Conservation (phyloP, 2,113 vertebrate genomes). For the Girardinichthys multiradiatus region DNA sequence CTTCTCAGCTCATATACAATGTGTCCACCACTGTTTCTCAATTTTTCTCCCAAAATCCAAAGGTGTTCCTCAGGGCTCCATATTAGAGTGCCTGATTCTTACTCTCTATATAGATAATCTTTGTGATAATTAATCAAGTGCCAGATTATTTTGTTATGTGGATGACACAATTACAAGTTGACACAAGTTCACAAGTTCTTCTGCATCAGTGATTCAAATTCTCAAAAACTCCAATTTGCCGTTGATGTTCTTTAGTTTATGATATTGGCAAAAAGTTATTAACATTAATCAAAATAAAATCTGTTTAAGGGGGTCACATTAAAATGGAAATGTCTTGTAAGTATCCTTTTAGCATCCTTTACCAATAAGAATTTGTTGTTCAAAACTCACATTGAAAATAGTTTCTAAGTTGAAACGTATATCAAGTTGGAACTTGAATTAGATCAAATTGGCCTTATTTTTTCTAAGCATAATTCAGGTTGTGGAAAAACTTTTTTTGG, state of each 20-base stretch:
- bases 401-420: too few species aligned
- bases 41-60: too few species aligned
- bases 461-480: too few species aligned
- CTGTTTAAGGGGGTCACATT: background rate
- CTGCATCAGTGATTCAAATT: background rate
- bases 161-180: background rate
- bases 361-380: too few species aligned
- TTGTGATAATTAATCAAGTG: background rate
- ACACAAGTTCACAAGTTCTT: too few species aligned
- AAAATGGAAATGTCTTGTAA: background rate
- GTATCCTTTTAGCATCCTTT: background rate
- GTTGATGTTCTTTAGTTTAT: too few species aligned
- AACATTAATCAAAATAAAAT: background rate
- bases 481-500: too few species aligned
- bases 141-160: background rate
- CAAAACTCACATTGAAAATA: too few species aligned
- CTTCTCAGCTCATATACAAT: background rate
- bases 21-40: too few species aligned
- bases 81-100: background rate
- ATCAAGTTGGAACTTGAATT: too few species aligned
- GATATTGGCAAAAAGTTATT: background rate
- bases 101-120: background rate
- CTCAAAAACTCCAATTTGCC: background rate
- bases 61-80: background rate
- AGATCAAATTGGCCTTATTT: too few species aligned